A percentile compares a stretch with the other conserved stretches of the same genome.
These are phyloP conservation scores for Rhadinocentrus ornatus DNA, from an alignment of 2,797 vertebrate genomes.

Conservation along the genomic window DNA sequence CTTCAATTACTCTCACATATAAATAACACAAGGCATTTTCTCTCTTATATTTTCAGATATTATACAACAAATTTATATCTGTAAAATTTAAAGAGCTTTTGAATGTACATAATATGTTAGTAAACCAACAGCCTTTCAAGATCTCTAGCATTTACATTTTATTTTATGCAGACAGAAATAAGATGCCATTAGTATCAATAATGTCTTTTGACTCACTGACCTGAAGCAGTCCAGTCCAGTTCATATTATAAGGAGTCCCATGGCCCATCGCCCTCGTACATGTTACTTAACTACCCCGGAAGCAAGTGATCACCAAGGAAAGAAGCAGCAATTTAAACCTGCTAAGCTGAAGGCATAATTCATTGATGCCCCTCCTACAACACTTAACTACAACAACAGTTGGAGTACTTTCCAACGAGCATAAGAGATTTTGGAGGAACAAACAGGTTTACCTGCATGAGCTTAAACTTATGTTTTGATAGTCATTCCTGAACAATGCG, in stretches of 20 bases:
- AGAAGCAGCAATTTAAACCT: conserved; percentile 59
- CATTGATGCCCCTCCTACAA: conserved; percentile 68
- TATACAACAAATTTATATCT: neutral
- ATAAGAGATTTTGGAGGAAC: conserved; percentile 33
- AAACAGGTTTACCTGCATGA: conserved; percentile 59
- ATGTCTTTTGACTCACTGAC: conserved; percentile 70
- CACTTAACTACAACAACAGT: conserved; percentile 22
- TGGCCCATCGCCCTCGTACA: conserved; percentile 67
- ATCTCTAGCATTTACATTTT: neutral
- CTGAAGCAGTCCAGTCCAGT: conserved; percentile 76
- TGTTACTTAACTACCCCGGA: conserved; percentile 48
- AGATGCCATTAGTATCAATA: conserved; percentile 22
- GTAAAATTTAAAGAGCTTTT: neutral
- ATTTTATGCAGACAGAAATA: conserved; percentile 8
- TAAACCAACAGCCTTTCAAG: neutral
- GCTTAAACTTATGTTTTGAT: conserved; percentile 2
- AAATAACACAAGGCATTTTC: conserved; percentile 20
- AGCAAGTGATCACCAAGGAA: conserved; percentile 49
- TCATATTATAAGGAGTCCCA: conserved; percentile 79
- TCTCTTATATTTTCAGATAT: conserved; percentile 7
- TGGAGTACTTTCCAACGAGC: conserved; percentile 21
- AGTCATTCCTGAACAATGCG: neutral
- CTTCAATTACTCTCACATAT: conserved; percentile 31
- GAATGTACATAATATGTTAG: neutral
- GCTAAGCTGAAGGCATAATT: conserved; percentile 49